These are phyloP conservation scores for Rhagonycha lutea DNA, from an alignment of 2,888 invertebrate genomes.

Conservation along the genomic window DNA sequence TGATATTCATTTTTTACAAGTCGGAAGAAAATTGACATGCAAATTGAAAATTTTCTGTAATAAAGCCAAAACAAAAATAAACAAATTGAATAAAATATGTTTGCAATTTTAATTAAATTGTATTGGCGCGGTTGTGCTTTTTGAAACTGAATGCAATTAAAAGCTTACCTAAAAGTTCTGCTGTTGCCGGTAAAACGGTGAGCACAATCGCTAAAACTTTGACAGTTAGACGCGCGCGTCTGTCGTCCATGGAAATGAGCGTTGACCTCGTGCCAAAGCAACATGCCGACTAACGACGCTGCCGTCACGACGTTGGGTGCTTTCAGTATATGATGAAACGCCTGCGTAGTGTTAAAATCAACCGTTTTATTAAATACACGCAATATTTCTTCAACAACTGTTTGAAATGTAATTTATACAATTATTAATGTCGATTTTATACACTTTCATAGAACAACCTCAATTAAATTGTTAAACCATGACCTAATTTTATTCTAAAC, in stretches of 20 bases:
- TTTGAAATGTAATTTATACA: slow-evolving; percentile 17
- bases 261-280: slow-evolving; percentile 26
- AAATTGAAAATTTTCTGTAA: slow-evolving; percentile 38
- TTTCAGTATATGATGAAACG: slow-evolving; percentile 27
- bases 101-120: background rate
- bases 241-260: slow-evolving; percentile 38
- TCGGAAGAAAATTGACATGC: slow-evolving; percentile 32
- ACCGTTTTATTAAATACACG: slow-evolving; percentile 25
- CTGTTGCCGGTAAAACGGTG: slow-evolving; percentile 34
- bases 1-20: slow-evolving; percentile 22
- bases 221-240: slow-evolving; percentile 39
- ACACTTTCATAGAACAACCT: background rate
- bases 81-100: background rate
- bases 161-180: slow-evolving; percentile 33
- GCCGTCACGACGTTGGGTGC: slow-evolving; percentile 27
- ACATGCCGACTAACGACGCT: slow-evolving; percentile 31
- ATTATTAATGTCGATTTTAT: slow-evolving; percentile 12
- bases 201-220: slow-evolving; percentile 37
- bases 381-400: slow-evolving; percentile 15
- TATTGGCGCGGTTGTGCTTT: background rate
- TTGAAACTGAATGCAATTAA: slow-evolving; percentile 1
- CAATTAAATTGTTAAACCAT: background rate
- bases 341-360: slow-evolving; percentile 31
- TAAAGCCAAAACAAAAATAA: slow-evolving; percentile 31
- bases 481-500: background rate